Percentiles rank a stretch among this genome's conserved stretches.
phyloP scores from a whole-genome alignment of 2,888 invertebrate genomes.

The Phyto melanocephala region DNA sequence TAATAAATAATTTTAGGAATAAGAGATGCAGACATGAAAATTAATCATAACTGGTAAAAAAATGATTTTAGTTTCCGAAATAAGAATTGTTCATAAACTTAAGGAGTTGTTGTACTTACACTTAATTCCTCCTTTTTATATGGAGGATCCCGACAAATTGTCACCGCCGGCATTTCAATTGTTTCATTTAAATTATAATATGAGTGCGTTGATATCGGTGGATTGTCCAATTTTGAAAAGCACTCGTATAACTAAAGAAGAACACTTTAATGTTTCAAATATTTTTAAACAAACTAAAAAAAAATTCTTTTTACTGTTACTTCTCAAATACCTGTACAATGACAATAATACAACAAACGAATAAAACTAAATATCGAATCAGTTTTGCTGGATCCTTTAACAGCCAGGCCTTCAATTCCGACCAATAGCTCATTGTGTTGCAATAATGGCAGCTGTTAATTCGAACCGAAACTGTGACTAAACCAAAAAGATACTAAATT shows the following conservation, averaged over 20 bases:
- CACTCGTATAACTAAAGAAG: conserved; percentile 81
- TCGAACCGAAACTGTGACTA: conserved; percentile 3
- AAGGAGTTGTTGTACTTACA: conserved; percentile 77
- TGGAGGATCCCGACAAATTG: conserved; percentile 84
- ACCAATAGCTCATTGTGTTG: conserved; percentile 74
- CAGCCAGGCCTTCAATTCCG: conserved; percentile 74
- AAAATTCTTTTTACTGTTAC: too few species aligned
- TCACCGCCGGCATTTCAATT: conserved; percentile 84
- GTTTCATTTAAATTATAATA: conserved; percentile 84
- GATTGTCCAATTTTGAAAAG: conserved; percentile 81
- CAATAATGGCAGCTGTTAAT: background rate
- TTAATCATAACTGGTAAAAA: too few species aligned
- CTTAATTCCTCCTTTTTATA: conserved; percentile 81
- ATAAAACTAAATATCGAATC: conserved; percentile 81
- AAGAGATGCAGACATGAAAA: too few species aligned
- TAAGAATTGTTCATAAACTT: background rate
- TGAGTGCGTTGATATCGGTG: conserved; percentile 85
- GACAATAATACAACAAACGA: conserved; percentile 81
- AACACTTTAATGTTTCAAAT: background rate
- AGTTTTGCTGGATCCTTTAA: conserved; percentile 80
- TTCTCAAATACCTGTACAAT: conserved; percentile 81
- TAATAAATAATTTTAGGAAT: too few species aligned
- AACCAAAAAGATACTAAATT: conserved; percentile 39
- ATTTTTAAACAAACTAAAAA: background rate
- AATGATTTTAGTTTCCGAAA: too few species aligned